Evolutionary conservation across 2,113 vertebrate genomes (phyloP), one percentile per base, ranked within the genome.

Genomic region (Saguinus imperator): DNA sequence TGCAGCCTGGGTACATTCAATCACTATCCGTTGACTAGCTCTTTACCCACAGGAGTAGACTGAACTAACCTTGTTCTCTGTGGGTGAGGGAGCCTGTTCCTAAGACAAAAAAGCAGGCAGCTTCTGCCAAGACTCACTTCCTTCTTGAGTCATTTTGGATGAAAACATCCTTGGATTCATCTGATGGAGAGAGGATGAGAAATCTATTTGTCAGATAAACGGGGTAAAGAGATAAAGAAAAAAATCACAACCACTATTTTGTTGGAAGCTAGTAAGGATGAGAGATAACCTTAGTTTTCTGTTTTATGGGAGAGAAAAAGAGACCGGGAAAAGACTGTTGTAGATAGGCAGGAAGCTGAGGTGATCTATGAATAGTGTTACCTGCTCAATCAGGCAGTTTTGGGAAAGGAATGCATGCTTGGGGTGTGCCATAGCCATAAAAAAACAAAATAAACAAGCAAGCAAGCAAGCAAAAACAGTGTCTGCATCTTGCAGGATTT

Each of bases 91-190:
- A 93, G 68, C 23, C 25, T 80, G 61, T 77, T 96, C 45, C 72
- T 58, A 85, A 86, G 87, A 66, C 40, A 77, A 12, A 94, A 96
- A 75, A 93, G 27, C 94, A 37, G 12, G 82, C 45, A 50, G 50
- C 8, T 66, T 82, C 73, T 94, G 95, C 92, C 87, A 97, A 90
- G 55, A 91, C 43, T 89, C 48, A 89, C 84, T 97, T 97, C 95
- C 91, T 97, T 96, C 77, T 81, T 91, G 93, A 94, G 64, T 94
- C 75, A 94, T 84, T 96, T 96, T 92, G 88, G 45, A 90, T 91
- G 79, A 55, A 94, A 94, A 93, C n/a, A 82, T 91, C 76, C 48
- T 94, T 92, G 94, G 48, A 72, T 94, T 96, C 12, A 82, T 92
- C 27, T 94, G 75, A 87, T n/a, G 21, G 37, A 61, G 66, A 82